Evolutionary conservation across 2,888 invertebrate genomes (phyloP).

Genomic region (Zeuzera pyrina): DNA sequence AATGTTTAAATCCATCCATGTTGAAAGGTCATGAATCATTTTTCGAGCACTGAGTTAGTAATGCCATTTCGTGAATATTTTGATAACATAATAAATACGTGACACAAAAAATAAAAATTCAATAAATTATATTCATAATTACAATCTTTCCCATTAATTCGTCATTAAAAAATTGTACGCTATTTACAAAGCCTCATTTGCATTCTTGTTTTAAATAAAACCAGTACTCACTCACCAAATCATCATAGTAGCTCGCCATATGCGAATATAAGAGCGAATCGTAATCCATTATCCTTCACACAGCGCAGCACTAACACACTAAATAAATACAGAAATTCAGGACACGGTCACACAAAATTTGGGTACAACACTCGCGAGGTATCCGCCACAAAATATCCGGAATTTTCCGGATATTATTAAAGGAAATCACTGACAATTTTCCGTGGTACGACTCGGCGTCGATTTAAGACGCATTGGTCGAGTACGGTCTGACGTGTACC

Average conservation of each 20-base stretch:
- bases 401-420: neutral
- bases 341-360: slow-evolving; percentile 2
- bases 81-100: no score
- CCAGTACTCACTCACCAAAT: slow-evolving; percentile 56
- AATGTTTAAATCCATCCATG: no score
- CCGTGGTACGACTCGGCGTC: slow-evolving; percentile 35
- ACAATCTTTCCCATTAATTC: no score
- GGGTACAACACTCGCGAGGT: neutral
- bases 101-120: no score
- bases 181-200: no score
- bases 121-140: no score
- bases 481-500: slow-evolving; percentile 63
- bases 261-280: slow-evolving; percentile 77
- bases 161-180: no score
- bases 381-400: neutral
- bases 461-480: slow-evolving; percentile 69
- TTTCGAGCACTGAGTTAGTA: no score
- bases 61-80: no score
- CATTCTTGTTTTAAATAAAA: neutral
- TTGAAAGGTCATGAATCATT: no score
- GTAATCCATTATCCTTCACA: slow-evolving; percentile 72
- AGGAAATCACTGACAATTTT: slow-evolving; percentile 27
- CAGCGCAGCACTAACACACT: slow-evolving; percentile 8
- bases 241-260: slow-evolving; percentile 76
- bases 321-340: no score